Conservation (phyloP, 2,888 invertebrate species). For the Spodoptera picta region DNA sequence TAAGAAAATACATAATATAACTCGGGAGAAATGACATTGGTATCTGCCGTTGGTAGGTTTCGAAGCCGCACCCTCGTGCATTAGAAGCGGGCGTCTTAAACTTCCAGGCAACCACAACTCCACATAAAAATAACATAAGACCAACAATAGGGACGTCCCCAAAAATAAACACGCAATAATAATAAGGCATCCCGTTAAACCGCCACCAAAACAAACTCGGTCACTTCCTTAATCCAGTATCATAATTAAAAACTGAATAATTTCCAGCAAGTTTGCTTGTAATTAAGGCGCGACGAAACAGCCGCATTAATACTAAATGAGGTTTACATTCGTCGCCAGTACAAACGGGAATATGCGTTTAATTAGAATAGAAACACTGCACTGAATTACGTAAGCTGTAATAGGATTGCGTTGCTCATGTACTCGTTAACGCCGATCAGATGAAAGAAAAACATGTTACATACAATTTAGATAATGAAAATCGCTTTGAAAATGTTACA, state of each 20-base stretch:
- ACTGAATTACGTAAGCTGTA: conserved; percentile 35
- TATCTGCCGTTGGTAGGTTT: no score
- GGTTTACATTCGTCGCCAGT: conserved; percentile 52
- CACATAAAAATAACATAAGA: neutral
- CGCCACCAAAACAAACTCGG: conserved; percentile 24
- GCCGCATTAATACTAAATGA: conserved; percentile 60
- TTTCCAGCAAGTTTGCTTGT: conserved; percentile 59
- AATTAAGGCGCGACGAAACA: conserved; percentile 61
- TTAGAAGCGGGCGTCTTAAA: no score
- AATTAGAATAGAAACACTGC: conserved; percentile 53
- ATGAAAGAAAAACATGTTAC: conserved; percentile 25
- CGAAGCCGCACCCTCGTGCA: no score
- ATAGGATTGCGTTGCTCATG: conserved; percentile 38
- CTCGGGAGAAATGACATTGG: no score
- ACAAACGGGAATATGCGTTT: conserved; percentile 50
- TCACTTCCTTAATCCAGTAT: conserved; percentile 58
- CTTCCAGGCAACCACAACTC: neutral
- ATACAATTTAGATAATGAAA: conserved; percentile 4
- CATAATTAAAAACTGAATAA: conserved; percentile 69
- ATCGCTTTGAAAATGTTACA: conserved; percentile 1
- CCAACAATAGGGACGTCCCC: neutral
- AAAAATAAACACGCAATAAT: neutral
- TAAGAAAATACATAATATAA: no score
- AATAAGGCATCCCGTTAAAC: neutral
- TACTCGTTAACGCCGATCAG: conserved; percentile 7